These are phyloP conservation scores for Anser brachyrhynchus DNA, from an alignment of 2,113 vertebrate species.

Conservation along the genomic window DNA sequence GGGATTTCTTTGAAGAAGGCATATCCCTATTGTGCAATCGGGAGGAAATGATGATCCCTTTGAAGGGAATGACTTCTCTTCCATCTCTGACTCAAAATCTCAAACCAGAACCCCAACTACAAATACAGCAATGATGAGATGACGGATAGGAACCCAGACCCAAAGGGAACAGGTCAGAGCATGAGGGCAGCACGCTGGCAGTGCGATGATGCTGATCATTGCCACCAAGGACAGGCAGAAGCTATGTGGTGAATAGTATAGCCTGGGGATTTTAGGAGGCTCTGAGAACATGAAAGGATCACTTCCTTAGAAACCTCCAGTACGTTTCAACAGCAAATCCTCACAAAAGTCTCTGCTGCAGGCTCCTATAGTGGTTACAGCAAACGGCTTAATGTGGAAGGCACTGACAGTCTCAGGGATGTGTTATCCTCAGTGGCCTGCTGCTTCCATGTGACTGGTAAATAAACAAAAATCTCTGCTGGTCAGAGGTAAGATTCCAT, in stretches of 20 bases:
- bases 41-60: neutral
- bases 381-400: fast-evolving
- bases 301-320: neutral
- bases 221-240: neutral
- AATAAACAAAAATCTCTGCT: neutral
- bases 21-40: fast-evolving
- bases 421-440: neutral
- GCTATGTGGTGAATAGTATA: neutral
- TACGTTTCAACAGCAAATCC: fast-evolving
- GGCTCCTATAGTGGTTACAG: neutral
- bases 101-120: neutral
- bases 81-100: neutral
- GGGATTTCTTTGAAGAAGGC: neutral
- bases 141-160: neutral
- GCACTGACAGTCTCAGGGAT: neutral
- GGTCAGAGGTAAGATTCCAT: neutral
- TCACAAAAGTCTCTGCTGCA: neutral
- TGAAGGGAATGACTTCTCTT: neutral
- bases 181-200: fast-evolving
- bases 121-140: neutral
- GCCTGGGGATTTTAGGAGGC: neutral
- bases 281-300: neutral
- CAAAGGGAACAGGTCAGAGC: neutral
- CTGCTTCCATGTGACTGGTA: neutral
- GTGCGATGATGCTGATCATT: neutral